phyloP scores from a whole-genome alignment of 2,797 vertebrate genomes.

The Chiroxiphia lanceolata region DNA sequence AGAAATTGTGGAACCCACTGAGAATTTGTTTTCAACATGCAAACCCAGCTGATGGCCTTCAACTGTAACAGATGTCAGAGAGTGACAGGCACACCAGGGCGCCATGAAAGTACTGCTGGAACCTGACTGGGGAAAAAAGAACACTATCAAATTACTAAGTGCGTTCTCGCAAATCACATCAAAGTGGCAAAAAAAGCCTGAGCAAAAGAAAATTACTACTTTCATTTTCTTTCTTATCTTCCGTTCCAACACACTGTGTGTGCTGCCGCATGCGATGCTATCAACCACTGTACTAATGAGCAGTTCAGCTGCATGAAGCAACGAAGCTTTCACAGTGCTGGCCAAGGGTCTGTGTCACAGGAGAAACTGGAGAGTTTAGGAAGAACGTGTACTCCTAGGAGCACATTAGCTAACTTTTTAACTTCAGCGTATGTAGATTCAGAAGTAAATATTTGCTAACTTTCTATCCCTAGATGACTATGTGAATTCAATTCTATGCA shows the following conservation, averaged over 20 bases:
- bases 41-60: conserved; percentile 45
- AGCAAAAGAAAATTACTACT: conserved; percentile 40
- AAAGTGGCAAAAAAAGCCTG: not conserved
- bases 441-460: not conserved
- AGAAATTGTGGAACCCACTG: conserved; percentile 8
- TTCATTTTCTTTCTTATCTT: conserved; percentile 31
- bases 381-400: not conserved
- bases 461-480: not conserved
- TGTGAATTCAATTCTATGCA: not conserved
- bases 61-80: conserved; percentile 9
- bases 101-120: not conserved
- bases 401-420: not conserved
- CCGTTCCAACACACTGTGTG: not conserved
- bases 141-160: not conserved
- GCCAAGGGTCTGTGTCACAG: not conserved
- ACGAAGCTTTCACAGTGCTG: accelerated
- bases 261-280: not conserved
- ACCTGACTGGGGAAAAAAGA: not conserved
- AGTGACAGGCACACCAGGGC: conserved; percentile 31
- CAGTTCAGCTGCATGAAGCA: not conserved
- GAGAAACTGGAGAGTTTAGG: not conserved
- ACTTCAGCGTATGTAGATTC: not conserved
- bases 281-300: not conserved
- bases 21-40: conserved; percentile 20
- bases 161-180: conserved; percentile 43